Conservation (phyloP, 1,140 invertebrate genomes). For the Brachystomella parvula region DNA sequence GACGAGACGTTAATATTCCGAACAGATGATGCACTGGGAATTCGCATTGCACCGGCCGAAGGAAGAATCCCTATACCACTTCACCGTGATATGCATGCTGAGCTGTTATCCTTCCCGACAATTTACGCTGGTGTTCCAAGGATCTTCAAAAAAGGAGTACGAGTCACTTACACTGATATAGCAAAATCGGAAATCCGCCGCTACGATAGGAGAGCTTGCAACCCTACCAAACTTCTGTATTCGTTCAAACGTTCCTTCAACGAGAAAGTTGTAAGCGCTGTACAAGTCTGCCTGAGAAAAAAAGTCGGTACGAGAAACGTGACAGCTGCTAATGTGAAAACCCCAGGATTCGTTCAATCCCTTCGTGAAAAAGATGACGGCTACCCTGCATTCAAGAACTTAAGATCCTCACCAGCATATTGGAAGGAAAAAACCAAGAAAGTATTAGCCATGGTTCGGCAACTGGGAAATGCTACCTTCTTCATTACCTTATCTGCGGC, state of each 20-base stretch:
- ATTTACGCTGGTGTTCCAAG: not conserved
- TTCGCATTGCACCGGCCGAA: not conserved
- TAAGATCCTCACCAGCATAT: slow-evolving; percentile 24
- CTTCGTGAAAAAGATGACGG: not conserved
- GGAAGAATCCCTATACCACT: not conserved
- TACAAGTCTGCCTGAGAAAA: not conserved
- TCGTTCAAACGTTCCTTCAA: not conserved
- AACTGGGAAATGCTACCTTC: slow-evolving; percentile 18
- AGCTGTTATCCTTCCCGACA: not conserved
- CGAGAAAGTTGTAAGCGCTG: not conserved
- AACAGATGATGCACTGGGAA: not conserved
- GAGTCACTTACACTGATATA: not conserved
- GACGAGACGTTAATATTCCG: not conserved
- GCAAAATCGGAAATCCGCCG: not conserved
- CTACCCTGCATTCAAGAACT: not conserved
- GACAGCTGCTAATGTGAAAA: not conserved
- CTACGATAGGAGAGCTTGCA: not conserved
- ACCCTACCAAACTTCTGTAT: not conserved
- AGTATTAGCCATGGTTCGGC: slow-evolving; percentile 25
- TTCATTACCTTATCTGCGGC: slow-evolving; percentile 23
- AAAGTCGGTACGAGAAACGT: not conserved
- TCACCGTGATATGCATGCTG: not conserved
- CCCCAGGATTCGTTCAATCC: not conserved
- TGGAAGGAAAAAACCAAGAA: slow-evolving; percentile 18
- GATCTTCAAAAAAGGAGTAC: not conserved